Evolutionary conservation across 2,797 vertebrate genomes (phyloP), one percentile per base, ranked within the genome.

Genomic region (Aphelocoma californica): DNA sequence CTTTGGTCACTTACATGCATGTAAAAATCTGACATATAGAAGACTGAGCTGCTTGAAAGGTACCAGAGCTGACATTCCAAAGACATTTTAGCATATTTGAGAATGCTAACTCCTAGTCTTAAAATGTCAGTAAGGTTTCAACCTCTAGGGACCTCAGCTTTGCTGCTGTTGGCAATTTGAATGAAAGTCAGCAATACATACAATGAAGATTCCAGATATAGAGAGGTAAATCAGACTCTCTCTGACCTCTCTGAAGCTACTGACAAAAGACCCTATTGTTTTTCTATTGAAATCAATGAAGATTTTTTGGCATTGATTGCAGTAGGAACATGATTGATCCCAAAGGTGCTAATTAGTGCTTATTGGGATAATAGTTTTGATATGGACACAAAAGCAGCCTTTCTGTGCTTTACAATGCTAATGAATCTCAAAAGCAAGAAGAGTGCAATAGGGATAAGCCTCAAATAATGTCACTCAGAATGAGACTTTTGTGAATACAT

Each of bases 301-400:
- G 60, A 40, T 58, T 95, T 95, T 95, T 88, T 86, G 23, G 14
- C 71, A 85, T 66, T 80, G 86, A 88, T 77, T 95, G 45, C 40
- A 92, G 66, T 53, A 67, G 62, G 44, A 90, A 86, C 12, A 70
- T 80, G 83, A 92, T 48, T 93, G 83, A 94, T 42, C 80, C 83
- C 90, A 95, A 94, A 95, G 86, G 88, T 93, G 74, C 21, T 96
- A 96, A 95, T 95, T 95, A 95, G 62, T 77, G 60, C 42, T 95
- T 88, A 90, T 56, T 81, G 60, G 70, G 70, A 84, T 94, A 88
- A 87, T 60, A 62, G 82, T 86, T 94, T 90, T 95, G 81, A 93
- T 92, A 81, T 79, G 78, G 93, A 95, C 90, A 81, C 73, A 92
- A 95, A 95, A 86, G 71, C 44, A 60, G 26, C n/a, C 66, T n/a